phyloP scores from a whole-genome alignment of 2,888 invertebrate genomes.

The Monochamus alternatus region DNA sequence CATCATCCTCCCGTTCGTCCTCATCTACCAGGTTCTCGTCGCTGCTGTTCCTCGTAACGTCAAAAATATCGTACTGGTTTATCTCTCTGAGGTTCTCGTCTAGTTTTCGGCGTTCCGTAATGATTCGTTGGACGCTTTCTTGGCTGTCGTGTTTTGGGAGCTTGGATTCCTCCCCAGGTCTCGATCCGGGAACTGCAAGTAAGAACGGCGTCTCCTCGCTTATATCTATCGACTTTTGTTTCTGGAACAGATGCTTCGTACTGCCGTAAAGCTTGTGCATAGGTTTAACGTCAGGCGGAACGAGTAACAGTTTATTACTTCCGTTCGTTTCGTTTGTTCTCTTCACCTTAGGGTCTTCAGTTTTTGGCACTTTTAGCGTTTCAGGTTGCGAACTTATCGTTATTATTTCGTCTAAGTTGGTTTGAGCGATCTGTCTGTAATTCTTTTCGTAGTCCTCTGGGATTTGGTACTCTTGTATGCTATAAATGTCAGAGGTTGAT shows the following conservation, averaged over 20 bases:
- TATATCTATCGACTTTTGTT: slow-evolving; percentile 74
- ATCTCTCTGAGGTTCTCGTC: slow-evolving; percentile 70
- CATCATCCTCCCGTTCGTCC: slow-evolving; percentile 37
- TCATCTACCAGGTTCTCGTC: slow-evolving; percentile 60
- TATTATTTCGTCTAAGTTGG: slow-evolving; percentile 64
- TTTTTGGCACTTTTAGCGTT: slow-evolving; percentile 57
- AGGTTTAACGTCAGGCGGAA: slow-evolving; percentile 65
- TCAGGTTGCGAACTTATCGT: slow-evolving; percentile 47
- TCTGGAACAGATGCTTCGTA: slow-evolving; percentile 74
- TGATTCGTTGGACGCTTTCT: slow-evolving; percentile 76
- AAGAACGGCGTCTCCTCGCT: slow-evolving; percentile 73
- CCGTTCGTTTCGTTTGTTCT: slow-evolving; percentile 62
- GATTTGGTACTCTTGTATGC: slow-evolving; percentile 62
- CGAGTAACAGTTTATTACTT: slow-evolving; percentile 54
- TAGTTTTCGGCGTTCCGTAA: slow-evolving; percentile 76
- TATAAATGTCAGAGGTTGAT: slow-evolving; percentile 67
- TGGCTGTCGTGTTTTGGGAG: slow-evolving; percentile 63
- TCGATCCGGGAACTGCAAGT: slow-evolving; percentile 41
- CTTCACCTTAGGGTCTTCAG: slow-evolving; percentile 60
- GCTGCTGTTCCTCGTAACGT: slow-evolving; percentile 62
- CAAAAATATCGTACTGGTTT: slow-evolving; percentile 67
- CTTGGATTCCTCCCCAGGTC: slow-evolving; percentile 22
- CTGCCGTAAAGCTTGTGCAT: slow-evolving; percentile 69
- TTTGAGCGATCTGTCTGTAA: slow-evolving; percentile 54
- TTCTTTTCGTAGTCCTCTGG: slow-evolving; percentile 66